Percentiles rank a stretch among this genome's conserved stretches.
These are phyloP conservation scores for Argentina silus DNA, from an alignment of 2,797 vertebrate genomes.

Conservation along the genomic window DNA sequence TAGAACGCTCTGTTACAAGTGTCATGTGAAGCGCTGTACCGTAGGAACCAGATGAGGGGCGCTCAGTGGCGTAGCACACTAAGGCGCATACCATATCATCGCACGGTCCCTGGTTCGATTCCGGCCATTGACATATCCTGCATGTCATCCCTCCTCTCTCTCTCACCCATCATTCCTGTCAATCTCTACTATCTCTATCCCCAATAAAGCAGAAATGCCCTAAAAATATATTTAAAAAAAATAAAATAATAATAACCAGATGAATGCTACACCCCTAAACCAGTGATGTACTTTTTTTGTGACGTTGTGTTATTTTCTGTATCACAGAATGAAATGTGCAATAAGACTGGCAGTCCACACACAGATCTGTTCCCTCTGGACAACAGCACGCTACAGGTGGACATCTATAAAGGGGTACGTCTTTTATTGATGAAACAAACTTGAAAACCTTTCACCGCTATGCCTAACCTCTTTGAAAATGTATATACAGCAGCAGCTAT, in stretches of 20 bases:
- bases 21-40: not conserved
- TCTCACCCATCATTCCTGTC: too few relatives aligned
- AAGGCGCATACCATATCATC: too few relatives aligned
- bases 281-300: not conserved
- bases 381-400: constrained; percentile 85
- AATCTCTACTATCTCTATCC: too few relatives aligned
- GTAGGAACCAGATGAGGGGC: not conserved
- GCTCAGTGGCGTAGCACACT: too few relatives aligned
- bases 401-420: constrained; percentile 94
- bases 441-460: not conserved
- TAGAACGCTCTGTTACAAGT: not conserved
- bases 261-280: not conserved
- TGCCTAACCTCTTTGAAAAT: not conserved
- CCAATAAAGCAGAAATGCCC: too few relatives aligned
- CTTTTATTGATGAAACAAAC: not conserved
- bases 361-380: constrained; percentile 81
- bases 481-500: not conserved
- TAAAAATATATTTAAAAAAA: too few relatives aligned
- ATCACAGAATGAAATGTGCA: constrained; percentile 77
- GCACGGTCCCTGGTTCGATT: too few relatives aligned
- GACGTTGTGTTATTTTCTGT: constrained; percentile 1
- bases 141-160: too few relatives aligned
- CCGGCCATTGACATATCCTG: too few relatives aligned
- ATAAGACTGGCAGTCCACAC: constrained; percentile 73
- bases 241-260: not conserved